phyloP scores from a whole-genome alignment of 2,888 invertebrate species.

The Siphlonurus alternatus region DNA sequence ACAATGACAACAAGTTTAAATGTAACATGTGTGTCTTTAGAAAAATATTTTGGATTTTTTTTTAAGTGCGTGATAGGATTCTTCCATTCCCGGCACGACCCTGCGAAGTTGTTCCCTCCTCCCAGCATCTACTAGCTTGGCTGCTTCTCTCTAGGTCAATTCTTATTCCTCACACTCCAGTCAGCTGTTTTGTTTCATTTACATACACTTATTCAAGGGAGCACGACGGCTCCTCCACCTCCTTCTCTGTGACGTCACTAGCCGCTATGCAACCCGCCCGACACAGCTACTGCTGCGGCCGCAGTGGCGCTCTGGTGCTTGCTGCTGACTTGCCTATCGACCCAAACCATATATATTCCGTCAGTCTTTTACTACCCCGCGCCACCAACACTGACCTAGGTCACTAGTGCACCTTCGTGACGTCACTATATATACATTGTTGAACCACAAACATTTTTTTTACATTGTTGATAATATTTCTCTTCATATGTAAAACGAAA shows the following conservation, averaged over 20 bases:
- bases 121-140: too few relatives aligned
- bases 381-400: not conserved
- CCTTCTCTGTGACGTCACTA: not conserved
- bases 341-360: not conserved
- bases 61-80: not conserved
- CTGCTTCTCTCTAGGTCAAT: not conserved
- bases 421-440: not conserved
- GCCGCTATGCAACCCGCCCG: not conserved
- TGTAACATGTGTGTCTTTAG: too few relatives aligned
- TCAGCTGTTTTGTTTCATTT: slow-evolving; percentile 4
- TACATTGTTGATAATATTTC: not conserved
- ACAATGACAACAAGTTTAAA: too few relatives aligned
- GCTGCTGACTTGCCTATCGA: too few relatives aligned
- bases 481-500: not conserved
- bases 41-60: too few relatives aligned
- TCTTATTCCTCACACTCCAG: not conserved
- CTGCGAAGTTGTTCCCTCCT: not conserved
- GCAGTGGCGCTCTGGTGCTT: too few relatives aligned
- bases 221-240: not conserved
- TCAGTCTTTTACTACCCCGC: not conserved
- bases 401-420: not conserved
- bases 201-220: slow-evolving; percentile 3
- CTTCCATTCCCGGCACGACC: not conserved
- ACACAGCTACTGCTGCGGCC: not conserved
- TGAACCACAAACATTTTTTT: too few relatives aligned